Conservation (phyloP, 92 coral and sea anemone genomes). For the Actinernus sp. region DNA sequence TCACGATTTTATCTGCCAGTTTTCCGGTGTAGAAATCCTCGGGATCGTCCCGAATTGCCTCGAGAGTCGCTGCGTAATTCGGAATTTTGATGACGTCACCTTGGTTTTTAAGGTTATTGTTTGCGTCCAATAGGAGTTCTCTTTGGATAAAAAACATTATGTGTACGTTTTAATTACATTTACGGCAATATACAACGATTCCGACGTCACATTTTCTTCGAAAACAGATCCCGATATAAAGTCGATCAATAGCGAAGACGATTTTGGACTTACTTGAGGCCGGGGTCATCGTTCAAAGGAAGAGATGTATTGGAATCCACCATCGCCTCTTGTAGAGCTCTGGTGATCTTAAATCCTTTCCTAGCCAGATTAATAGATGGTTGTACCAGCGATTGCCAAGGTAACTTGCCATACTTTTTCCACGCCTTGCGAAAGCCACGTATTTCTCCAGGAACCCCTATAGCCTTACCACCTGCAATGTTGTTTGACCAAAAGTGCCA, state of each 20-base stretch:
- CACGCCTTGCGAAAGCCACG: neutral
- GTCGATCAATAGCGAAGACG: too few relatives aligned
- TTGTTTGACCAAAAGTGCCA: too few relatives aligned
- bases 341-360: neutral
- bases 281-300: neutral
- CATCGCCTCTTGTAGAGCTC: neutral
- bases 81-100: slow-evolving; percentile 20
- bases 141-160: too few relatives aligned
- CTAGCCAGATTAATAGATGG: neutral
- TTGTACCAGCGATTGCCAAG: neutral
- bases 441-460: neutral
- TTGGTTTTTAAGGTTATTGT: slow-evolving; percentile 12
- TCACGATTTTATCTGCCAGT: slow-evolving; percentile 37
- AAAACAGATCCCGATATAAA: too few relatives aligned
- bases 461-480: neutral
- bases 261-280: neutral
- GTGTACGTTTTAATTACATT: too few relatives aligned
- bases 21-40: slow-evolving; percentile 49
- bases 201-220: too few relatives aligned
- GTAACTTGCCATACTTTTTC: neutral
- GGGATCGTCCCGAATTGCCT: slow-evolving; percentile 50
- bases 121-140: slow-evolving; percentile 21
- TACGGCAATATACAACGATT: too few relatives aligned
- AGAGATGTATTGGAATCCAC: neutral
- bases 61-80: slow-evolving; percentile 54